phyloP scores from a whole-genome alignment of 2,888 invertebrate genomes.

The Poecilobothrus nobilitatus region DNA sequence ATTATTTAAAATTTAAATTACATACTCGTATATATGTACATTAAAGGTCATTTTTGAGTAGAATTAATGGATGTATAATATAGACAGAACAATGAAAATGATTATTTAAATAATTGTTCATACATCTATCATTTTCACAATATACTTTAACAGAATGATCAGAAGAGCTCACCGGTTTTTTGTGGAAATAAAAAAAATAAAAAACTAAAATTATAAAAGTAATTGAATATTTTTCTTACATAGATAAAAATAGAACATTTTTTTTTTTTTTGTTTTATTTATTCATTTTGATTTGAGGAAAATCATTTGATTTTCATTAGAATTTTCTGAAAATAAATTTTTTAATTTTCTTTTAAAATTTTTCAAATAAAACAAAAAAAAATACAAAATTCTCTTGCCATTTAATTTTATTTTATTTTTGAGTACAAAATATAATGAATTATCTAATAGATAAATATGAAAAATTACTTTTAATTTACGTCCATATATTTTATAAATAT shows the following conservation, averaged over 20 bases:
- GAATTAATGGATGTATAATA: too few relatives aligned
- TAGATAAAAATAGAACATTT: neutral
- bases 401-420: neutral
- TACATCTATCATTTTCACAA: too few relatives aligned
- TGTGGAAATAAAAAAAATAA: neutral
- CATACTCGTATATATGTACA: too few relatives aligned
- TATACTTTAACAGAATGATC: neutral
- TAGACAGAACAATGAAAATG: too few relatives aligned
- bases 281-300: too few relatives aligned
- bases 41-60: too few relatives aligned
- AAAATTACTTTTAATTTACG: conserved; percentile 1
- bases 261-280: too few relatives aligned
- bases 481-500: neutral
- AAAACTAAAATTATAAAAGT: neutral
- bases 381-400: neutral
- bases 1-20: too few relatives aligned
- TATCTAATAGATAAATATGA: neutral
- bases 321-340: neutral
- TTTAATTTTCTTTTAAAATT: neutral
- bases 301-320: too few relatives aligned
- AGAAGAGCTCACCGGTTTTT: neutral
- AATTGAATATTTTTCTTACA: neutral
- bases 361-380: too few relatives aligned
- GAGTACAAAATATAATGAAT: neutral
- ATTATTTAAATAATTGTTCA: too few relatives aligned